Evolutionary conservation across 2,888 invertebrate genomes (phyloP).

Genomic region (Cephus pulcher): DNA sequence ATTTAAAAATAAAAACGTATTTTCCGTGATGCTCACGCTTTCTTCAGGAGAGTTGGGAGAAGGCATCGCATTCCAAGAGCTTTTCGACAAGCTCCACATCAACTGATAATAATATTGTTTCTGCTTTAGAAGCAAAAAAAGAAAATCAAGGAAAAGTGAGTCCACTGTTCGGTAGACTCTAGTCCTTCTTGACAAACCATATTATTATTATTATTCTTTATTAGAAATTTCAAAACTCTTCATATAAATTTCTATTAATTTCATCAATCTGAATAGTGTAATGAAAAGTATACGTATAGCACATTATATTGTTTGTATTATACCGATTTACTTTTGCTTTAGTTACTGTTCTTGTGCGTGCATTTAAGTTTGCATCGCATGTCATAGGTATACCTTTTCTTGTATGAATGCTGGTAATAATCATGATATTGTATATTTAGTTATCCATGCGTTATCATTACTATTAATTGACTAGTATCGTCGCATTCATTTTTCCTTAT

Average conservation of each 20-base stretch:
- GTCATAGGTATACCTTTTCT: not conserved
- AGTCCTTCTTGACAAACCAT: not conserved
- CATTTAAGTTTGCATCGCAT: not conserved
- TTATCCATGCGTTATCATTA: not conserved
- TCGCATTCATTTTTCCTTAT: not conserved
- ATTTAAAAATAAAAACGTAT: conserved; percentile 12
- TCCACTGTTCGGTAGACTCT: conserved; percentile 19
- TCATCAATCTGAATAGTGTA: not conserved
- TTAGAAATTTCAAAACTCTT: not conserved
- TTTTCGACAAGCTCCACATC: conserved; percentile 75
- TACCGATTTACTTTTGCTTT: not conserved
- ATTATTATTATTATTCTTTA: not conserved
- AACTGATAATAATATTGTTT: conserved; percentile 72
- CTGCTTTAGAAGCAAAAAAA: conserved; percentile 70
- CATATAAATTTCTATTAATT: not conserved
- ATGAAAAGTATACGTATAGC: not conserved
- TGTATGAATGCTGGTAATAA: not conserved
- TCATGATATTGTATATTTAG: not conserved
- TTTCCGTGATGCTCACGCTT: conserved; percentile 20
- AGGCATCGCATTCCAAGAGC: conserved; percentile 74
- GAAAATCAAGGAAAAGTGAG: conserved; percentile 64
- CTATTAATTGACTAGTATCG: not conserved
- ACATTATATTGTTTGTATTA: not conserved
- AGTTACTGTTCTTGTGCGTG: not conserved
- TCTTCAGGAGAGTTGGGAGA: conserved; percentile 71